Percentiles rank a stretch among this genome's conserved stretches.
These are phyloP conservation scores for Falco naumanni DNA, from an alignment of 2,797 vertebrate genomes.

Conservation along the genomic window DNA sequence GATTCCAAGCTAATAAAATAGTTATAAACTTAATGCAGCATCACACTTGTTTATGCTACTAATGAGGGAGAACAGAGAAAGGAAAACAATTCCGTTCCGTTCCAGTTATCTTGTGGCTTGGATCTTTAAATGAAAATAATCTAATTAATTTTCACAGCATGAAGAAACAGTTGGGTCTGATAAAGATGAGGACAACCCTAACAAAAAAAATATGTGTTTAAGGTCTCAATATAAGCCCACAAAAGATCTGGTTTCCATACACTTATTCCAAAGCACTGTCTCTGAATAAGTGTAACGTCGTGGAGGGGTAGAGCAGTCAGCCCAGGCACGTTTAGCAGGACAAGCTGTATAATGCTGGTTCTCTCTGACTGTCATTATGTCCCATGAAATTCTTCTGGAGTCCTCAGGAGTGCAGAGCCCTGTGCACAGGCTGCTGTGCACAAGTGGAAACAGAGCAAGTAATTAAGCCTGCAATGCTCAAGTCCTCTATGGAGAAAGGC, in stretches of 20 bases:
- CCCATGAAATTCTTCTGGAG: not conserved
- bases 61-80: conserved; percentile 26
- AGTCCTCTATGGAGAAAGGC: not conserved
- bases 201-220: not conserved
- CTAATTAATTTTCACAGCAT: conserved; percentile 19
- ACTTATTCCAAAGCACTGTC: not conserved
- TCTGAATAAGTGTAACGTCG: not conserved
- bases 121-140: conserved; percentile 43
- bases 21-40: conserved; percentile 34
- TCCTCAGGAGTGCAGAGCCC: not conserved
- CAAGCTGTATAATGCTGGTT: not conserved
- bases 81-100: conserved; percentile 5
- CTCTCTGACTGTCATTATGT: not conserved
- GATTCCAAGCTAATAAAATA: conserved; percentile 34
- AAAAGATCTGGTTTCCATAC: not conserved
- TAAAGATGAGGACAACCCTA: not conserved
- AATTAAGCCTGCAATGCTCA: not conserved
- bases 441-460: not conserved
- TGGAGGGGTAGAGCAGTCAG: not conserved
- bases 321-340: not conserved
- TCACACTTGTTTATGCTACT: conserved; percentile 37
- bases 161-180: not conserved
- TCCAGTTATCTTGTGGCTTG: not conserved
- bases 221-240: not conserved
- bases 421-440: not conserved